phyloP scores from a whole-genome alignment of 2,113 vertebrate species.

The Psammodynastes pulverulentus region DNA sequence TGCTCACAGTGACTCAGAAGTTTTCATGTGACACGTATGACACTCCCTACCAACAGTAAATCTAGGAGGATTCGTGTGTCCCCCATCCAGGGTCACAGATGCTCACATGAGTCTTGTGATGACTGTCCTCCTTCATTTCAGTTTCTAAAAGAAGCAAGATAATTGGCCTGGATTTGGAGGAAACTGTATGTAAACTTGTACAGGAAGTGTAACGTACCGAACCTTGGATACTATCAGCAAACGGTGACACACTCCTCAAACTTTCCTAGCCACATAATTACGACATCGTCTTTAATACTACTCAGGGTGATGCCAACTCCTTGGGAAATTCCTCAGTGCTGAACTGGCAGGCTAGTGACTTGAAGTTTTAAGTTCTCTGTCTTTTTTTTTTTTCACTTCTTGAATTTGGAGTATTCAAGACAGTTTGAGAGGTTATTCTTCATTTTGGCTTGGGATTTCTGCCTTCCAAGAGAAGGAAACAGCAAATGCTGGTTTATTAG shows the following conservation, averaged over 20 bases:
- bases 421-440: not conserved
- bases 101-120: not conserved
- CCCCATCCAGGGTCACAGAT: not conserved
- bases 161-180: not conserved
- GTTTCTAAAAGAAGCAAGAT: not conserved
- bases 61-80: no score
- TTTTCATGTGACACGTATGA: not conserved
- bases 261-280: not conserved
- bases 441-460: not conserved
- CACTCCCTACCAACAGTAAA: not conserved
- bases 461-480: fast-evolving
- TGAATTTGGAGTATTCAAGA: not conserved
- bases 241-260: not conserved
- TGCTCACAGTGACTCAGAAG: not conserved
- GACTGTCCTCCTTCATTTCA: not conserved
- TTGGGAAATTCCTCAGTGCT: not conserved
- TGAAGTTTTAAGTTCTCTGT: not conserved
- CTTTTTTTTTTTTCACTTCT: fast-evolving
- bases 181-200: not conserved
- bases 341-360: fast-evolving
- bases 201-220: no score
- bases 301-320: not conserved
- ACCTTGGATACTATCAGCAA: not conserved
- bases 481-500: not conserved
- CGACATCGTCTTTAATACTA: not conserved